A percentile compares a stretch with the other conserved stretches of the same genome.
These are phyloP conservation scores for Callimorpha dominula DNA, from an alignment of 2,888 invertebrate species.

Conservation along the genomic window DNA sequence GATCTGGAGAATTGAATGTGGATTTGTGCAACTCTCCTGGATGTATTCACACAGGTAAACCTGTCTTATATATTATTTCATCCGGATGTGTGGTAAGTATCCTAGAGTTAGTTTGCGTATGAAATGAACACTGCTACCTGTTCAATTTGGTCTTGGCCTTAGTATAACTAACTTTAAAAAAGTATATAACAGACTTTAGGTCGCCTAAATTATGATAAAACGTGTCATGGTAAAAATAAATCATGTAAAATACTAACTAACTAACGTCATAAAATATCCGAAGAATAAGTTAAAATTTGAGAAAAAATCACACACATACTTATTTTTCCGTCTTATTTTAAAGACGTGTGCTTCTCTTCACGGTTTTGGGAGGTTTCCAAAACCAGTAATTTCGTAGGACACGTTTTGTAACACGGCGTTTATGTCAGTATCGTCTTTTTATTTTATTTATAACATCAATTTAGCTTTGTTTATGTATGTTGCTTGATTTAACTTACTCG, in stretches of 20 bases:
- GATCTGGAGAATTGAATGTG: constrained; percentile 50
- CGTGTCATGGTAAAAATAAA: too few species aligned
- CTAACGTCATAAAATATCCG: background rate
- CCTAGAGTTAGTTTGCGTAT: background rate
- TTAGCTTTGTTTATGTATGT: background rate
- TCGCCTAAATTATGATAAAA: too few species aligned
- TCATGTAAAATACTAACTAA: background rate
- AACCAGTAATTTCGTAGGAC: too few species aligned
- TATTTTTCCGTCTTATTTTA: background rate
- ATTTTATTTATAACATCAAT: background rate
- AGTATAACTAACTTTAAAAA: too few species aligned
- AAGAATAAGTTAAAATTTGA: background rate
- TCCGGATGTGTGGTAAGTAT: background rate
- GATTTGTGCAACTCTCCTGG: constrained; percentile 90
- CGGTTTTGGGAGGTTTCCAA: background rate
- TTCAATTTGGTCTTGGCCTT: too few species aligned
- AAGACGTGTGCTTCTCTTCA: background rate
- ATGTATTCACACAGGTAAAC: constrained; percentile 91
- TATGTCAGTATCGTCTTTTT: background rate
- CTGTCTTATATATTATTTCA: background rate
- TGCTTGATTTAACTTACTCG: background rate
- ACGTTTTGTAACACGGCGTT: background rate
- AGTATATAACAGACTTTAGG: too few species aligned
- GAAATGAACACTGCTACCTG: too few species aligned
- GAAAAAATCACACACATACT: background rate